A percentile compares a stretch with the other conserved stretches of the same genome.
phyloP scores from a whole-genome alignment of 2,888 invertebrate species.

The Anodontia alba region DNA sequence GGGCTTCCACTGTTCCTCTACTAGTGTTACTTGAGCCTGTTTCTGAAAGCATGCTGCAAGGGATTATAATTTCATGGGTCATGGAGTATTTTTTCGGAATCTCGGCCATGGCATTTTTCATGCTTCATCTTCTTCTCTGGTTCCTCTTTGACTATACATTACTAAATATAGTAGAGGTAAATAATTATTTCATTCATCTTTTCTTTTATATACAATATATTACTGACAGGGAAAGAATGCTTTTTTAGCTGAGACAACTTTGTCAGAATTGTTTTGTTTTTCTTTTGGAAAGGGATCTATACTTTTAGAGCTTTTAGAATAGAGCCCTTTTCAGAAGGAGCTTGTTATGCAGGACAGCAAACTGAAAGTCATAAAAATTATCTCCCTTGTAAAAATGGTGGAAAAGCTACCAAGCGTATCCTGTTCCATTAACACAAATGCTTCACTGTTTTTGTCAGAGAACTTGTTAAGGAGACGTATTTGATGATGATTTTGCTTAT shows the following conservation, averaged over 20 bases:
- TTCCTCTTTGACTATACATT: conserved; percentile 98
- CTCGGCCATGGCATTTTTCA: conserved; percentile 95
- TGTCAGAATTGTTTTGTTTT: no score
- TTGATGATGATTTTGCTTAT: no score
- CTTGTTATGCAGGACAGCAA: no score
- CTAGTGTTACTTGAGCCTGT: conserved; percentile 96
- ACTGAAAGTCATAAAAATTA: no score
- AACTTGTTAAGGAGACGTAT: no score
- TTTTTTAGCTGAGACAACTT: background rate
- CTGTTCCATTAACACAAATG: no score
- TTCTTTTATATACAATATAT: no score
- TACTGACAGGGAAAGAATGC: background rate
- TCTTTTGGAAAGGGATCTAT: background rate
- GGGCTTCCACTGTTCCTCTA: conserved; percentile 97
- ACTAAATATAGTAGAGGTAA: conserved; percentile 85
- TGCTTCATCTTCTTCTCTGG: conserved; percentile 97
- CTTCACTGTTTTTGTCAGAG: no score
- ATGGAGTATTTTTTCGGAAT: conserved; percentile 92
- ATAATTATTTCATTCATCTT: conserved; percentile 17
- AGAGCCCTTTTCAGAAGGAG: no score
- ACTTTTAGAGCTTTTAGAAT: no score
- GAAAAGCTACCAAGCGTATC: no score
- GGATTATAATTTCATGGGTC: conserved; percentile 94
- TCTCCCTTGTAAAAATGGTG: no score
- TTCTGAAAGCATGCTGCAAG: conserved; percentile 95